Conservation (phyloP, 2,888 invertebrate species). For the Parnassius orleans region DNA sequence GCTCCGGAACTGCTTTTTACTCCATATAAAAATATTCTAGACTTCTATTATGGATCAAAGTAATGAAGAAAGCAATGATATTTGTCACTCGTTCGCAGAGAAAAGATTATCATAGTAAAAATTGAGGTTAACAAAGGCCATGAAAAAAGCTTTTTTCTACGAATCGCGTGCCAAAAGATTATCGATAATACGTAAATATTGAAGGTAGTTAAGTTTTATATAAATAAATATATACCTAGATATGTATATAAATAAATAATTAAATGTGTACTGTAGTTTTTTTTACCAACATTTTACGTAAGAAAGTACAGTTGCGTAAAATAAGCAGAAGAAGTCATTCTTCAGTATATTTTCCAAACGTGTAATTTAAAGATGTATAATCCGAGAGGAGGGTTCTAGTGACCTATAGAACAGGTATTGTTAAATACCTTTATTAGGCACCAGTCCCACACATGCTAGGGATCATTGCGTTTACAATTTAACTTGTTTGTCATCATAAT, state of each 20-base stretch:
- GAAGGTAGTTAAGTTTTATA: slow-evolving; percentile 20
- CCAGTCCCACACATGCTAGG: too few relatives aligned
- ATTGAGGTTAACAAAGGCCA: background rate
- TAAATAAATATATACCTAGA: slow-evolving; percentile 22
- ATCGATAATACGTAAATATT: slow-evolving; percentile 18
- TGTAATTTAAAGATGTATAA: too few relatives aligned
- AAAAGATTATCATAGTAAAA: background rate
- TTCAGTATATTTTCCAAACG: too few relatives aligned
- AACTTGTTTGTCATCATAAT: too few relatives aligned
- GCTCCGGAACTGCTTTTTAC: too few relatives aligned
- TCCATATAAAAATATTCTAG: too few relatives aligned
- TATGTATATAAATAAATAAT: slow-evolving; percentile 24
- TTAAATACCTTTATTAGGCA: too few relatives aligned
- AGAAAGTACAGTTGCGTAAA: too few relatives aligned
- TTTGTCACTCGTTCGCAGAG: slow-evolving; percentile 2
- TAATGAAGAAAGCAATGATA: background rate
- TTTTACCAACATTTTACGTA: slow-evolving; percentile 2
- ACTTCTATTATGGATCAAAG: slow-evolving; percentile 10
- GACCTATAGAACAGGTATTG: too few relatives aligned
- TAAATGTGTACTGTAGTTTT: slow-evolving; percentile 21
- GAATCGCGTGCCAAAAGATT: slow-evolving; percentile 17
- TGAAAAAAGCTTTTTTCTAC: slow-evolving; percentile 7
- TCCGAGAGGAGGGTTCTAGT: too few relatives aligned
- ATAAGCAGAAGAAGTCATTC: too few relatives aligned
- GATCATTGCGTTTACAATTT: too few relatives aligned